phyloP scores from a whole-genome alignment of 2,113 vertebrate genomes.

The Colius striatus region DNA sequence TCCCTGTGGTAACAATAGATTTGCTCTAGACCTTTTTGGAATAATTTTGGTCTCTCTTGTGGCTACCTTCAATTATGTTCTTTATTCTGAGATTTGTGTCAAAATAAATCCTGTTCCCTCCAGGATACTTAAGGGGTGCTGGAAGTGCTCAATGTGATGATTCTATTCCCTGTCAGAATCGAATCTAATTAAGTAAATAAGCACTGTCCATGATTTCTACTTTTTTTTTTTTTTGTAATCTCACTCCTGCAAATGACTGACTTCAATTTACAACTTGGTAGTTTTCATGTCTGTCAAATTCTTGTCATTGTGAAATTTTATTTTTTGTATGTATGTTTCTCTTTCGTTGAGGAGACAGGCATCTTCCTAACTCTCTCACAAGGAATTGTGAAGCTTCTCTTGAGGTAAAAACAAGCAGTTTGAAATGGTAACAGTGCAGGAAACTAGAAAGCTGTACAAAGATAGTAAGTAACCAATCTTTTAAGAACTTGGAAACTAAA shows the following conservation, averaged over 20 bases:
- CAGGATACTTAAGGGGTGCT: not conserved
- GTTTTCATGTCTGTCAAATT: not conserved
- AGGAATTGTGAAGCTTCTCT: not conserved
- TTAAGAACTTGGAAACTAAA: not conserved
- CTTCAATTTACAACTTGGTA: not conserved
- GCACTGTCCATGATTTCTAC: not conserved
- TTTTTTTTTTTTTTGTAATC: not conserved
- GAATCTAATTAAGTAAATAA: not conserved
- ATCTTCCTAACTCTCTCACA: not conserved
- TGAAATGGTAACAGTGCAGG: not conserved
- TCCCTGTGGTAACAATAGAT: not conserved
- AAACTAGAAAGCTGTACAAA: not conserved
- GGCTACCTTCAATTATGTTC: not conserved
- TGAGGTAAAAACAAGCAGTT: not conserved
- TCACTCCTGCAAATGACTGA: not conserved
- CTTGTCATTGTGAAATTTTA: not conserved
- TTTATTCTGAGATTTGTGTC: not conserved
- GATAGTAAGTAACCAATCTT: too few relatives aligned
- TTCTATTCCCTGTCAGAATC: not conserved
- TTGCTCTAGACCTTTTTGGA: not conserved
- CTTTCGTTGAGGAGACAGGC: not conserved
- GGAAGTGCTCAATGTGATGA: not conserved
- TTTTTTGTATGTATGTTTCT: not conserved
- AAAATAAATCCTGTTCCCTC: not conserved
- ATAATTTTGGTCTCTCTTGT: not conserved